Conservation (phyloP, 2,888 invertebrate genomes). For the Nemotelus nigrinus region DNA sequence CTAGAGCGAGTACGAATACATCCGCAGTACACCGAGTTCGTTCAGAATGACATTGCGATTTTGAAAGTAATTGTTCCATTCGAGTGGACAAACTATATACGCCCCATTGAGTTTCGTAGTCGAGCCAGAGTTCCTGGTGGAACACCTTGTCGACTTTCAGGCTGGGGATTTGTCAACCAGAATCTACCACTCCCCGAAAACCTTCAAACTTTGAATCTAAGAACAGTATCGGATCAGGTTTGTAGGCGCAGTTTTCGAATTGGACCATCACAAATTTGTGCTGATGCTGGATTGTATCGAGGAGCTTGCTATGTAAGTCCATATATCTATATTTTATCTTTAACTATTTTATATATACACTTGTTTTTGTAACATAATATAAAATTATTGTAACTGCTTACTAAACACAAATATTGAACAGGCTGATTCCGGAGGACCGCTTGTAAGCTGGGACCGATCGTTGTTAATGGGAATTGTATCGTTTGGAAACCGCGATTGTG, state of each 20-base stretch:
- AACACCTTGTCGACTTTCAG: constrained; percentile 58
- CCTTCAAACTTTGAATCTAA: constrained; percentile 59
- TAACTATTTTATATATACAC: too few relatives aligned
- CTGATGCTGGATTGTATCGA: constrained; percentile 55
- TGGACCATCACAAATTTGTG: constrained; percentile 61
- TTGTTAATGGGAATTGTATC: constrained; percentile 61
- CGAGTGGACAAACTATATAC: constrained; percentile 58
- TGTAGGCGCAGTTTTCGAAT: constrained; percentile 59
- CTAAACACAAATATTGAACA: constrained; percentile 43
- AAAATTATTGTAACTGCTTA: too few relatives aligned
- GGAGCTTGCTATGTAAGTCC: constrained; percentile 60
- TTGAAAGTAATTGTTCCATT: constrained; percentile 60
- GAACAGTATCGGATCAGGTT: constrained; percentile 58
- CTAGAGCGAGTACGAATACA: constrained; percentile 59
- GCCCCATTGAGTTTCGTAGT: constrained; percentile 62
- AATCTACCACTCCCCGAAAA: constrained; percentile 55
- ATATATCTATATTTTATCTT: background rate
- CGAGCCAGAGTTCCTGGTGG: constrained; percentile 57
- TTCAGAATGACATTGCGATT: constrained; percentile 62
- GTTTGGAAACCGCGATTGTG: constrained; percentile 56
- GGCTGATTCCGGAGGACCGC: constrained; percentile 64
- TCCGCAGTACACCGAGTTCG: constrained; percentile 59
- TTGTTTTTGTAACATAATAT: too few relatives aligned
- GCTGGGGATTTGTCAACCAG: constrained; percentile 56
- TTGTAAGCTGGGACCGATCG: constrained; percentile 56